Evolutionary conservation across 2,888 invertebrate genomes (phyloP), one percentile per base, ranked within the genome.

Genomic region (Beris morrisii): DNA sequence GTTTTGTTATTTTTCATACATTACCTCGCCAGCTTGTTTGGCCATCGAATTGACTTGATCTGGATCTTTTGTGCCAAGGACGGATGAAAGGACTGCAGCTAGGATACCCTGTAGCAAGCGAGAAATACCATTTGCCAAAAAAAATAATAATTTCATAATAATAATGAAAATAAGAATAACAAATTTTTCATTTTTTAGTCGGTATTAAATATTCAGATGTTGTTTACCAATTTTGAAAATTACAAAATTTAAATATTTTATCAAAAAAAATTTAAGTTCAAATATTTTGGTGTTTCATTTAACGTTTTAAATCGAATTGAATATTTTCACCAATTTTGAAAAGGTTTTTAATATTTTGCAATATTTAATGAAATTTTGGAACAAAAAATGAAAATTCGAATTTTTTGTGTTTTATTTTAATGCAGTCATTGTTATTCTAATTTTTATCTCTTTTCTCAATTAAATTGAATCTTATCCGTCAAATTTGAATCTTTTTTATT

Each of bases 11-110:
- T 56, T 43, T 46, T 57, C 64, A 58, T 72, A 73, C 73, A 91
- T 87, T 90, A 94, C 94, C 93, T 94, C 93, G 83, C 93, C 91
- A 83, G 94, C 93, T 84, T 94, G 93, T 85, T 92, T 93, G 84
- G 93, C 94, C 91, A 94, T 92, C 84, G 89, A 89, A 85, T 92
- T 90, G 83, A 93, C 91, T 85, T 93, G 93, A 83, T 91, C 90
- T 80, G 93, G 93, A 85, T 94, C 91, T 87, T 90, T 90, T 83
- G 90, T 88, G 85, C 93, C 93, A 84, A 94, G 88, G 85, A 94
- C 86, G 83, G 92, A 89, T 82, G 92, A 90, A 84, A 95, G 88
- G 83, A 94, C 89, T 83, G 92, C 92, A 82, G 92, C 91, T 88
- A 94, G 89, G 85, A 94, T 88, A 84, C 91, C 91, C 94, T 94